Conservation (phyloP, 2,113 vertebrate species). For the Daboia siamensis region DNA sequence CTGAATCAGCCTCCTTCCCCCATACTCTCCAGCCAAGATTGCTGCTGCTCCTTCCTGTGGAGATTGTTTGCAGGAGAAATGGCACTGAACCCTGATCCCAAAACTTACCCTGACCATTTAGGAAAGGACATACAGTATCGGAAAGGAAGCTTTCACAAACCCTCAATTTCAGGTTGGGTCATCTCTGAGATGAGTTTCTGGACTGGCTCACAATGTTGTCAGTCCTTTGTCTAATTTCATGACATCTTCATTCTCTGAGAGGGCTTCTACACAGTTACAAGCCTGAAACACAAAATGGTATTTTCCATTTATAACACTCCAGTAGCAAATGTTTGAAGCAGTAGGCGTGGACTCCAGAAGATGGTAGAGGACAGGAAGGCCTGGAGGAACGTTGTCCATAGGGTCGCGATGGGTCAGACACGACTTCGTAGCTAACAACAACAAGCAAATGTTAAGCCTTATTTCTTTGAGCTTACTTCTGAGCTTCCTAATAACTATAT, state of each 20-base stretch:
- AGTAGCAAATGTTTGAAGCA: not conserved
- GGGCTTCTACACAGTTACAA: not conserved
- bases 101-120: not conserved
- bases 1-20: not conserved
- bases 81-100: not conserved
- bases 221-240: not conserved
- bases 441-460: not conserved
- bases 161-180: not conserved
- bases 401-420: too few species aligned
- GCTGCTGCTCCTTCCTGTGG: not conserved
- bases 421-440: too few species aligned
- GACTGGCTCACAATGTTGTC: not conserved
- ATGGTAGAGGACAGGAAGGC: too few species aligned
- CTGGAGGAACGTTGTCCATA: too few species aligned
- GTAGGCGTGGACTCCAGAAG: too few species aligned
- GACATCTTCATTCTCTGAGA: not conserved
- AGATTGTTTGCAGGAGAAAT: not conserved
- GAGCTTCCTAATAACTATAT: not conserved
- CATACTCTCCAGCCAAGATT: not conserved
- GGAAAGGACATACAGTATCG: not conserved
- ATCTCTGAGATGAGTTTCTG: not conserved
- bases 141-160: not conserved
- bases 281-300: not conserved
- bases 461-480: not conserved
- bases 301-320: not conserved